phyloP scores from a whole-genome alignment of 2,113 vertebrate genomes.

The Leptobrachium leishanense region DNA sequence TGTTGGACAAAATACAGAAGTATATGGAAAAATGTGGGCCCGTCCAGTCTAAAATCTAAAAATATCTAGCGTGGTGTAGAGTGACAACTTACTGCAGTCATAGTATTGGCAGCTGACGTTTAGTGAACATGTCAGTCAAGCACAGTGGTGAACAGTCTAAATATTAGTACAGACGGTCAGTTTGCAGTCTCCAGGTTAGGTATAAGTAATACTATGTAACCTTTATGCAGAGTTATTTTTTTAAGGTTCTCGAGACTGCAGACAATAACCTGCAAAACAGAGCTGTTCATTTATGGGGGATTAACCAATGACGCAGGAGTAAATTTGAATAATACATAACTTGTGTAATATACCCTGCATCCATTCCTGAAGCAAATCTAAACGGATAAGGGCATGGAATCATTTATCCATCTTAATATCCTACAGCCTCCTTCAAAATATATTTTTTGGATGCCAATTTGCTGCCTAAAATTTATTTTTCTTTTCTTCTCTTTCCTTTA shows the following conservation, averaged over 20 bases:
- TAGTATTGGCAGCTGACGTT: neutral
- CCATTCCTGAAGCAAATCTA: too few species aligned
- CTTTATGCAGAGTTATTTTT: neutral
- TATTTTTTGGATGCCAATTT: too few species aligned
- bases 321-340: neutral
- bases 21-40: slow-evolving; percentile 12
- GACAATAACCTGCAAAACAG: slow-evolving; percentile 20
- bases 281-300: slow-evolving; percentile 18
- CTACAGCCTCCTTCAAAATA: too few species aligned
- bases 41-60: slow-evolving; percentile 9
- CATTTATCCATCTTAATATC: too few species aligned
- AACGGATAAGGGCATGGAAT: too few species aligned
- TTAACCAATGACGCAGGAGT: slow-evolving; percentile 31
- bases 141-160: slow-evolving; percentile 11
- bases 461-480: too few species aligned
- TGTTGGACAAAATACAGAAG: slow-evolving; percentile 3
- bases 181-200: neutral
- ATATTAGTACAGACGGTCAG: slow-evolving; percentile 19
- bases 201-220: slow-evolving; percentile 1
- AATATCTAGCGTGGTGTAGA: slow-evolving; percentile 2
- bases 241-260: slow-evolving; percentile 4
- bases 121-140: slow-evolving; percentile 11
- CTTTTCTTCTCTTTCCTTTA: too few species aligned
- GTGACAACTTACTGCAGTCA: neutral
- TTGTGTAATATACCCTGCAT: slow-evolving; percentile 17